Evolutionary conservation across 2,113 vertebrate species (phyloP).

Genomic region (Indicator maculatus): DNA sequence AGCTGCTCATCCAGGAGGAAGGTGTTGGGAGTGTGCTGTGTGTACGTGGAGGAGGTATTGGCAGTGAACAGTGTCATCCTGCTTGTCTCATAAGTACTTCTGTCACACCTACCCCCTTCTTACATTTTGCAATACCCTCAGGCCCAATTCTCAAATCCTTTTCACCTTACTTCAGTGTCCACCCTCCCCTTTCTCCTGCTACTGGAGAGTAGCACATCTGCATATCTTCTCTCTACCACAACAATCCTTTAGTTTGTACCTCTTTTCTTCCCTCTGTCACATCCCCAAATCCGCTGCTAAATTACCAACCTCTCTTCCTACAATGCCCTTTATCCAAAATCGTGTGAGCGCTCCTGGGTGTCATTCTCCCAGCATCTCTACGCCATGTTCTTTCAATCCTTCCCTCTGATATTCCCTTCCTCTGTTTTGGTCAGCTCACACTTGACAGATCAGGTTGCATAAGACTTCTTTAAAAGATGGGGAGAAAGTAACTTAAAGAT

Average conservation of each 20-base stretch:
- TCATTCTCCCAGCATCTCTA: background rate
- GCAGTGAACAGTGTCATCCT: background rate
- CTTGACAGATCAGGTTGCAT: background rate
- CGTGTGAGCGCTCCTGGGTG: background rate
- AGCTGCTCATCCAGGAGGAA: background rate
- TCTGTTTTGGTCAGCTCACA: background rate
- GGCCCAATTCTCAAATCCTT: background rate
- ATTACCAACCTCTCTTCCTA: background rate
- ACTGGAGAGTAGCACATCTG: background rate
- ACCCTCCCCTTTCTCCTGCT: background rate
- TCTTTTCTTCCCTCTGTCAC: background rate
- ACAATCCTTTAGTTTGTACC: background rate
- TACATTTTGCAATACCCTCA: conserved; percentile 15
- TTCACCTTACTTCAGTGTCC: background rate
- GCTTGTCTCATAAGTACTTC: background rate
- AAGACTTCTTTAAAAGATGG: background rate
- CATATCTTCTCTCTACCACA: background rate
- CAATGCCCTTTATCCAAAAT: background rate
- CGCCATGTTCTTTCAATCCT: background rate
- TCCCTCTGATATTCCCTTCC: background rate
- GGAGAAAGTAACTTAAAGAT: background rate
- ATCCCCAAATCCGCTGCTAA: background rate
- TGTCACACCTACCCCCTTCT: background rate
- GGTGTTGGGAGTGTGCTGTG: background rate
- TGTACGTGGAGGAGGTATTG: background rate